Evolutionary conservation across 2,113 vertebrate genomes (phyloP), one percentile per base, ranked within the genome.

Genomic region (Megaleporinus macrocephalus): DNA sequence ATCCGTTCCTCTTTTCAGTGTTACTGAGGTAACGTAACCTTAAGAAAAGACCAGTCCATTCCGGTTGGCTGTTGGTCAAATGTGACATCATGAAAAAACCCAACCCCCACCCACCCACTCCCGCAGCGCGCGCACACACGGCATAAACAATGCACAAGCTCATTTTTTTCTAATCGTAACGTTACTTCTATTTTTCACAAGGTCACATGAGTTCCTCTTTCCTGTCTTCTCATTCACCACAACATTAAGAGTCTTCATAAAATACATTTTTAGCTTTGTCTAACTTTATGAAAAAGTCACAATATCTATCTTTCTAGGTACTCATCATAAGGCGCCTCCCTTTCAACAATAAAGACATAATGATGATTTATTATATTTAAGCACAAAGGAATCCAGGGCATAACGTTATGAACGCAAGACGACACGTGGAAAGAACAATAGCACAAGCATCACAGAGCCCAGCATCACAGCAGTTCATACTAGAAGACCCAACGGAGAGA

Each of bases 81-180:
- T 14, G 63, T 81, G 80, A 76, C 80, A 59, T 81, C 80, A 81
- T 69, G 36, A 5, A 24, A 24, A 27, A 22, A 24, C 49, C 24
- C 71, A 29, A 62, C 57, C 78, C 26, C 30, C 16, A n/a, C 15
- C 61, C 66, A 18, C n/a, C 49, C 51, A 71, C 68, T n/a, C 36
- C 68, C 33, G 16, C 26, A 57, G 51, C 62, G 16, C 29, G 6
- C 55, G 12, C 6, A 57, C 72, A 57, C 70, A 16, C 26, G 47
- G 63, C 62, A 22, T 78, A 83, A 87, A 79, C 84, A 86, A 57
- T 61, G 81, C 81, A 57, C 5, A 44, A 83, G 73, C 84, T 82
- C 73, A 78, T 65, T 76, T 73, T 53, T 33, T 79, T 77, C 66
- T 66, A 55, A 24, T n/a, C 36, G 63, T 47, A 61, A 44, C 41